phyloP scores from a whole-genome alignment of 2,888 invertebrate species.

The Abrostola triplasia region DNA sequence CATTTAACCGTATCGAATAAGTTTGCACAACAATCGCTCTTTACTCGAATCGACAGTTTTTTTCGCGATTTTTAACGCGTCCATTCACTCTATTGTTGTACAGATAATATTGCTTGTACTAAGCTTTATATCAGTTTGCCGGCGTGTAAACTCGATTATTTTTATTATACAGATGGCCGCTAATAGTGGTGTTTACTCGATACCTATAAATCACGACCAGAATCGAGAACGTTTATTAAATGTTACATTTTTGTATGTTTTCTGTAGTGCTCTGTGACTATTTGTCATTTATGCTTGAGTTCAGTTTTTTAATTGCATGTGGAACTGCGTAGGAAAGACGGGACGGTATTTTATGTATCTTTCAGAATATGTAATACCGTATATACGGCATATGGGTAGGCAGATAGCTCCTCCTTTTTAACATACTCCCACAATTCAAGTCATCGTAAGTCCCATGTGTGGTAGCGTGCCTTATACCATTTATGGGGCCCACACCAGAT shows the following conservation, averaged over 20 bases:
- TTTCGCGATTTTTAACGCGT: constrained; percentile 81
- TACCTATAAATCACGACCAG: constrained; percentile 76
- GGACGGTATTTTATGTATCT: neutral
- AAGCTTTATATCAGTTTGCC: constrained; percentile 70
- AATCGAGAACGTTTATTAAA: constrained; percentile 56
- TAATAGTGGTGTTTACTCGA: constrained; percentile 71
- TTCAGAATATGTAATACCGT: too few relatives aligned
- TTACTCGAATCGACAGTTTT: constrained; percentile 85
- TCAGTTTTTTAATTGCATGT: constrained; percentile 22
- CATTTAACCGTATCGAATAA: constrained; percentile 86
- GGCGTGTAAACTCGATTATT: constrained; percentile 86
- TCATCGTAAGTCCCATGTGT: too few relatives aligned
- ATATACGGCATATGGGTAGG: too few relatives aligned
- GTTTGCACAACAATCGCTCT: constrained; percentile 87
- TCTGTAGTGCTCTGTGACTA: constrained; percentile 22
- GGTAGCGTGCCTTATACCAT: too few relatives aligned
- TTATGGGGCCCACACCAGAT: too few relatives aligned
- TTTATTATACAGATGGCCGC: constrained; percentile 81
- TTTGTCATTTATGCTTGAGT: constrained; percentile 32
- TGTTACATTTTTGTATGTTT: constrained; percentile 30
- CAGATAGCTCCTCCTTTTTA: too few relatives aligned
- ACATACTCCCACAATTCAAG: too few relatives aligned
- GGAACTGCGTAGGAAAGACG: neutral
- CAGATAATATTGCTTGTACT: constrained; percentile 71
- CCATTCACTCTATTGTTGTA: constrained; percentile 73